phyloP scores from a whole-genome alignment of 2,113 vertebrate genomes.

The Benitochromis conjunctus region DNA sequence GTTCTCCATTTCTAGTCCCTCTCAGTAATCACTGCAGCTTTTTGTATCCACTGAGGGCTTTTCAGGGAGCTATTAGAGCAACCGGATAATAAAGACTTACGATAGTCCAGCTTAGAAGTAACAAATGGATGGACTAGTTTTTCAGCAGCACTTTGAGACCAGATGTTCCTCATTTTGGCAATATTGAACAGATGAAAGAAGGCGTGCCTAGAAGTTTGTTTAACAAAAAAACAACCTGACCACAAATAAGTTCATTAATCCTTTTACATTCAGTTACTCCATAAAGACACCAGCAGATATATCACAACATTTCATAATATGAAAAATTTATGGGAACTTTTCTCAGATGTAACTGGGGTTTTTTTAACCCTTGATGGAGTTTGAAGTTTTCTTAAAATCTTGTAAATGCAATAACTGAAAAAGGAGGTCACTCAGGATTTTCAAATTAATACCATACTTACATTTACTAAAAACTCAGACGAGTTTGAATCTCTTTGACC shows the following conservation, averaged over 20 bases:
- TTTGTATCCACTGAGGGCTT: not conserved
- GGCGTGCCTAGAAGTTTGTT: not conserved
- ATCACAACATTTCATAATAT: not conserved
- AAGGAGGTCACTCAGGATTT: not conserved
- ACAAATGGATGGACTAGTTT: not conserved
- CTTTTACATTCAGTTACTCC: not conserved
- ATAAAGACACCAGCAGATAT: not conserved
- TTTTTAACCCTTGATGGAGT: not conserved
- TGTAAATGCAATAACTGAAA: fast-evolving
- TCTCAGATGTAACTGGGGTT: not conserved
- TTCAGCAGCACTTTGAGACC: not conserved
- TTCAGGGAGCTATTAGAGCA: not conserved
- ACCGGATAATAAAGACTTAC: not conserved
- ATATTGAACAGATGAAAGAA: not conserved
- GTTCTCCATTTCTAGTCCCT: not conserved
- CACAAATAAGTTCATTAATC: not conserved
- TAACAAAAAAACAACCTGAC: not conserved
- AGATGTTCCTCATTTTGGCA: not conserved
- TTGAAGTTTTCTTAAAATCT: not conserved
- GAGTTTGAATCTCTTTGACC: not conserved
- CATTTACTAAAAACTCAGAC: not conserved
- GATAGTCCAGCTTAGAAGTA: not conserved
- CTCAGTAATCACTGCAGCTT: not conserved
- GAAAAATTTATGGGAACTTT: not conserved
- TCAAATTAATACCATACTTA: not conserved